phyloP scores from a whole-genome alignment of 2,113 vertebrate species.

The Microcebus lehilahytsara region DNA sequence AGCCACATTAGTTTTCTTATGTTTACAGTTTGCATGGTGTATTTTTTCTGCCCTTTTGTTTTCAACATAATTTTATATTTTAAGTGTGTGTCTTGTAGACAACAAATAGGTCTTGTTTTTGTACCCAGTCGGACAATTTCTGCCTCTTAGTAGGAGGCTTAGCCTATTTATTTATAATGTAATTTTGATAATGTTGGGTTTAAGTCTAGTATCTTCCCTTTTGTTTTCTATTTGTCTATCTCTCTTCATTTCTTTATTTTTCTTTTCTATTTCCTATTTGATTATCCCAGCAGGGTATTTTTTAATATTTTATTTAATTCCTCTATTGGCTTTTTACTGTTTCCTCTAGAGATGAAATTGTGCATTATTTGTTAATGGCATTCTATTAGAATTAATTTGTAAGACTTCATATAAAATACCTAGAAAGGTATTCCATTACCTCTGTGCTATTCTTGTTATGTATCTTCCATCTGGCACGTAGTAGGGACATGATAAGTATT shows the following conservation, averaged over 20 bases:
- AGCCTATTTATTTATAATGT: not conserved
- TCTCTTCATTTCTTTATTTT: not conserved
- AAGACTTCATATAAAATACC: not conserved
- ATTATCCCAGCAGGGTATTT: not conserved
- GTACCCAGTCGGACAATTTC: not conserved
- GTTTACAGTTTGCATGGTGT: not conserved
- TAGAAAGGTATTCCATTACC: not conserved
- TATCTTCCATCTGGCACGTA: not conserved
- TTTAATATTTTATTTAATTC: not conserved
- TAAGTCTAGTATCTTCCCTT: not conserved
- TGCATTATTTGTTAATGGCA: slow-evolving; percentile 11
- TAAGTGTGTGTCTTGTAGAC: not conserved
- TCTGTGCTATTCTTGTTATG: not conserved
- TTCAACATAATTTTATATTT: not conserved
- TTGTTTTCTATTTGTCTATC: not conserved
- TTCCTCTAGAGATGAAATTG: slow-evolving; percentile 1
- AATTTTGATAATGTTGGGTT: not conserved
- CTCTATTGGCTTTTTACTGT: not conserved
- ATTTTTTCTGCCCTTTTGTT: not conserved
- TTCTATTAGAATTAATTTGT: not conserved
- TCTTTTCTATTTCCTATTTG: slow-evolving; percentile 8
- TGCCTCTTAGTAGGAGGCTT: not conserved
- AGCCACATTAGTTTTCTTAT: not conserved
- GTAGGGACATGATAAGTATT: not conserved
- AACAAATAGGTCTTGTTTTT: not conserved